These are phyloP conservation scores for Callipepla squamata DNA, from an alignment of 2,113 vertebrate genomes.

Conservation along the genomic window DNA sequence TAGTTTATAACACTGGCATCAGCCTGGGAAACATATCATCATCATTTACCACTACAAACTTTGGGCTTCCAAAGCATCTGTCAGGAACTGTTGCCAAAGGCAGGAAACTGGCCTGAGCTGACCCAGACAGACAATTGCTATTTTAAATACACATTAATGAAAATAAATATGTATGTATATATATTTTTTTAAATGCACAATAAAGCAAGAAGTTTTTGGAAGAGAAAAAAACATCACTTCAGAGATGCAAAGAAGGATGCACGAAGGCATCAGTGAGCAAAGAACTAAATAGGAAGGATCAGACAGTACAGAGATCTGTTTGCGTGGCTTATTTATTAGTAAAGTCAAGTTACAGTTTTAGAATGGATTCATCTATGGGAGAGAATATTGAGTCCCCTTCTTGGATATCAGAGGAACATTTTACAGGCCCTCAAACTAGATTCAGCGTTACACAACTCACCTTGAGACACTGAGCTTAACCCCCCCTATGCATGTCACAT, in stretches of 20 bases:
- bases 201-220: neutral
- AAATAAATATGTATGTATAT: neutral
- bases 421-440: neutral
- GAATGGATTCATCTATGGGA: too few species aligned
- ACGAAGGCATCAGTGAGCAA: neutral
- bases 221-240: neutral
- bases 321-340: neutral
- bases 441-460: neutral
- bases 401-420: neutral
- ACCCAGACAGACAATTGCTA: neutral
- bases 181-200: neutral
- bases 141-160: neutral
- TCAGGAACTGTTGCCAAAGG: constrained; percentile 1
- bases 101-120: neutral
- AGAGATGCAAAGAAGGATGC: neutral
- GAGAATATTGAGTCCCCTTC: neutral
- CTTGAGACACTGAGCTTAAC: neutral
- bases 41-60: neutral
- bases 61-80: constrained; percentile 3
- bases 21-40: neutral
- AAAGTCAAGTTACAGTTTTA: neutral
- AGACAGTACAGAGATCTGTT: neutral
- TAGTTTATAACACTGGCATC: neutral
- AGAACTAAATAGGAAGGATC: neutral
- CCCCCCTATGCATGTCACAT: neutral